Conservation (phyloP, 2,113 vertebrate species). For the Strix uralensis region DNA sequence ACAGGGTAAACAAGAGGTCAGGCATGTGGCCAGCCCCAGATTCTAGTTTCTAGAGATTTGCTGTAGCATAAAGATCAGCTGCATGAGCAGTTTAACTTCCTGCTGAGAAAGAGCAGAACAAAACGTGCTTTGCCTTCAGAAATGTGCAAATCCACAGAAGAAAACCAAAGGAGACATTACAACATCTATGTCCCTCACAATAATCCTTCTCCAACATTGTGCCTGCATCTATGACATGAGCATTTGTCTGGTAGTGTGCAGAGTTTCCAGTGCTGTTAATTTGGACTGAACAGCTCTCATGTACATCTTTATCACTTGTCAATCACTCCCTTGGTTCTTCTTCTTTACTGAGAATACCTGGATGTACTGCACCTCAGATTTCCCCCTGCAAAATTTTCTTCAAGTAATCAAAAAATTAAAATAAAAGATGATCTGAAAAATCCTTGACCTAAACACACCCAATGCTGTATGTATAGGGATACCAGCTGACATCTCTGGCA, state of each 20-base stretch:
- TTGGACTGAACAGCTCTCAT: background rate
- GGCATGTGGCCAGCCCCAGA: background rate
- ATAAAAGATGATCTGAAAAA: background rate
- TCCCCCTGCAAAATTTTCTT: background rate
- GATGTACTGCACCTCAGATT: background rate
- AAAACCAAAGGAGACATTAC: background rate
- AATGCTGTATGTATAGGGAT: background rate
- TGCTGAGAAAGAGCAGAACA: background rate
- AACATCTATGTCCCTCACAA: background rate
- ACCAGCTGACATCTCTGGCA: background rate
- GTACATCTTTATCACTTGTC: background rate
- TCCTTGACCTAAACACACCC: background rate
- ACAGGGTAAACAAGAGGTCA: background rate
- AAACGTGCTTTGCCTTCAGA: background rate
- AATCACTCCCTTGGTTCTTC: background rate
- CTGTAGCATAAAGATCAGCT: background rate
- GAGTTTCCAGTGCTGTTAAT: background rate
- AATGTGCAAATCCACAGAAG: background rate
- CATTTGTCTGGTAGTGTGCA: background rate
- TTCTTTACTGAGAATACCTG: background rate
- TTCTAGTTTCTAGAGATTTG: background rate
- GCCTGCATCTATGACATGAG: background rate
- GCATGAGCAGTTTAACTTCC: background rate
- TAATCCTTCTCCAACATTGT: background rate
- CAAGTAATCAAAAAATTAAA: background rate